Evolutionary conservation across 2,888 invertebrate genomes (phyloP).

Genomic region (Drosophila paranaensis): DNA sequence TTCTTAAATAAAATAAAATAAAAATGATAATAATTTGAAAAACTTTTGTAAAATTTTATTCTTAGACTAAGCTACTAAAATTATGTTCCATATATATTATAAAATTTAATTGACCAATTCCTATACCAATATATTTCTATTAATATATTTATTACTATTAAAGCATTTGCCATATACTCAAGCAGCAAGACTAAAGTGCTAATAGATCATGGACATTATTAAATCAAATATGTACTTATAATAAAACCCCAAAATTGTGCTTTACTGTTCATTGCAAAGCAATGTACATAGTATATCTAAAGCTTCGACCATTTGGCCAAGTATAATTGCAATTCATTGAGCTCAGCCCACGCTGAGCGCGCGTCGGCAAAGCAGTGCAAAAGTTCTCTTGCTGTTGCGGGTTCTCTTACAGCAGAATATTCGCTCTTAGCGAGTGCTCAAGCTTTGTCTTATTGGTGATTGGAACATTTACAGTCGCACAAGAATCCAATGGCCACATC

Average conservation of each 20-base stretch:
- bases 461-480: constrained; percentile 15
- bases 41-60: too few species aligned
- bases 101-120: too few species aligned
- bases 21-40: too few species aligned
- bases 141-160: too few species aligned
- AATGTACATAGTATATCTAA: background rate
- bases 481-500: constrained; percentile 46
- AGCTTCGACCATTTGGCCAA: constrained; percentile 17
- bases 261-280: constrained; percentile 8
- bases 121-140: too few species aligned
- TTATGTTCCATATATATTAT: too few species aligned
- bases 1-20: too few species aligned
- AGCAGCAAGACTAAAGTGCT: too few species aligned
- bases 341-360: background rate
- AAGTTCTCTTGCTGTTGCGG: constrained; percentile 33
- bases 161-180: too few species aligned
- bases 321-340: background rate
- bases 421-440: constrained; percentile 31
- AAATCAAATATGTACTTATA: background rate
- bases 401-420: constrained; percentile 28
- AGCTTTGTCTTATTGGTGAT: constrained; percentile 57
- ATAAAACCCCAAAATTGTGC: constrained; percentile 41
- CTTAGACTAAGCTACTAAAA: too few species aligned
- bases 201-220: too few species aligned
- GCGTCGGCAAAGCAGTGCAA: constrained; percentile 58